Percentiles rank a stretch among this genome's conserved stretches.
These are phyloP conservation scores for Dendronephthya gigantea DNA, from an alignment of 64 coral and sea anemone genomes.

Conservation along the genomic window DNA sequence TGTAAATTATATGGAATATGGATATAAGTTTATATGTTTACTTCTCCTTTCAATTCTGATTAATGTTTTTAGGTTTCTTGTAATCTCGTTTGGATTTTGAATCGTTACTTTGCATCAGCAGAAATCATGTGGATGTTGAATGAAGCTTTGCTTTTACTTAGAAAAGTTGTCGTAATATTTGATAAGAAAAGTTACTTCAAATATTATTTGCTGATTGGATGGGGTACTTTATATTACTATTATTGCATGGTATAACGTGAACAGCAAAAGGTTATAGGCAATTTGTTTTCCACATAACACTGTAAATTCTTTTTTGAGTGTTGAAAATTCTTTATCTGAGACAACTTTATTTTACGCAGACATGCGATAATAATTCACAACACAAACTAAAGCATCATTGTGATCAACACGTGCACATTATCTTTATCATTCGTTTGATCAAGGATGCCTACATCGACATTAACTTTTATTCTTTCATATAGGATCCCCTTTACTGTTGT, in stretches of 20 bases:
- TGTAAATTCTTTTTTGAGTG: too few species aligned
- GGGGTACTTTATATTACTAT: background rate
- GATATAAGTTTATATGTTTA: too few species aligned
- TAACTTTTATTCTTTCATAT: background rate
- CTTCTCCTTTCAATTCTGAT: too few species aligned
- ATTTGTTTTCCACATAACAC: too few species aligned
- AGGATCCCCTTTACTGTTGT: background rate
- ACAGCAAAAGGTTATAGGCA: too few species aligned
- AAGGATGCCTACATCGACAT: background rate
- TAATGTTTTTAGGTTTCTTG: background rate
- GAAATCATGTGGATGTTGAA: conserved; percentile 17
- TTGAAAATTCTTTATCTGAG: too few species aligned
- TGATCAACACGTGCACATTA: too few species aligned
- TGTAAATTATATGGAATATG: background rate
- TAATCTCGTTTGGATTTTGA: background rate
- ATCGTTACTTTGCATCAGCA: background rate
- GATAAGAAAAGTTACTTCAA: conserved; percentile 13
- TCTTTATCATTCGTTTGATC: background rate
- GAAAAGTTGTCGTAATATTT: conserved; percentile 13
- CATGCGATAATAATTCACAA: too few species aligned
- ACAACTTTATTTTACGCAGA: too few species aligned
- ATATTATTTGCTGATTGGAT: conserved; percentile 3
- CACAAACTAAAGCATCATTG: too few species aligned
- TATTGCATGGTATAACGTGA: too few species aligned
- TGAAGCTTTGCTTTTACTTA: background rate